Percentiles rank a stretch among this genome's conserved stretches.
Evolutionary conservation across 2,888 invertebrate species (phyloP).

Genomic region (Lepidonotus clava): DNA sequence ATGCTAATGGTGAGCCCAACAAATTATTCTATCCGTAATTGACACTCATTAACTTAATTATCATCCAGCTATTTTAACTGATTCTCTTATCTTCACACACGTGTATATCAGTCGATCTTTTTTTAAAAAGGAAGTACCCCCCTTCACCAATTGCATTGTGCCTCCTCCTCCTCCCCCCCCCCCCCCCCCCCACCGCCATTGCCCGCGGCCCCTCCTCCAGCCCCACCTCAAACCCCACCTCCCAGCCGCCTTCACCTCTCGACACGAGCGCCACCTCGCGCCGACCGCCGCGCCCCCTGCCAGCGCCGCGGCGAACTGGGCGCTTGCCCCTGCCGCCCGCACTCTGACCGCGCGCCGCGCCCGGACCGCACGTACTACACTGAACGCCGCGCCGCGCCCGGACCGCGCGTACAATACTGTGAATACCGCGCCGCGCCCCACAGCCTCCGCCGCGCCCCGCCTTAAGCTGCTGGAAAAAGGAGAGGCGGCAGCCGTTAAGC

Average conservation of each 20-base stretch:
- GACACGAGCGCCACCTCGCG: slow-evolving; percentile 10
- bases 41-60: no score
- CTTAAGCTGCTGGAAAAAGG: no score
- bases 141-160: background rate
- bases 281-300: slow-evolving; percentile 34
- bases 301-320: background rate
- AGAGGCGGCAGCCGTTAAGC: no score
- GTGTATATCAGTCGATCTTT: no score
- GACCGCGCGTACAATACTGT: background rate
- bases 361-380: background rate
- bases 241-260: background rate
- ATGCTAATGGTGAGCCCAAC: no score
- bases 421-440: background rate
- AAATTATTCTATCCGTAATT: no score
- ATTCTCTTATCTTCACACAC: no score
- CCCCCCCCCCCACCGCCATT: background rate
- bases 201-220: background rate
- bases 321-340: background rate
- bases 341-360: slow-evolving; percentile 14
- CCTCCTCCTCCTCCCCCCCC: background rate
- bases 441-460: no score
- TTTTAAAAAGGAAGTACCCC: no score
- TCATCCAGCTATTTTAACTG: no score
- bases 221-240: no score
- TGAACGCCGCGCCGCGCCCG: background rate